These are phyloP conservation scores for Steatocranus sp. DNA, from an alignment of 2,797 vertebrate species.

Conservation along the genomic window DNA sequence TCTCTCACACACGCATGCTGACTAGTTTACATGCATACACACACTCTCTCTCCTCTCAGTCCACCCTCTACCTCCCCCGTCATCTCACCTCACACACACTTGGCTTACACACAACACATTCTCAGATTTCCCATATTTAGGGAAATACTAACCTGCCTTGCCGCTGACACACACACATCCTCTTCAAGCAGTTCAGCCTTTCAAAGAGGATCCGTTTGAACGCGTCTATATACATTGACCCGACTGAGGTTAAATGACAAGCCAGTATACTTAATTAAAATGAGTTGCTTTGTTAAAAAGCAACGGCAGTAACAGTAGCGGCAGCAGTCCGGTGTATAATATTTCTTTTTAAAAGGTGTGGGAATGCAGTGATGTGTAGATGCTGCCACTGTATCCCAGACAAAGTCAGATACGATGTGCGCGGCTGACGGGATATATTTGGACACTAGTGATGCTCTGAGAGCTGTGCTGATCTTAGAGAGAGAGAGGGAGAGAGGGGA, in stretches of 20 bases:
- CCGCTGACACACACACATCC: conserved; percentile 82
- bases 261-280: conserved; percentile 30
- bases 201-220: conserved; percentile 82
- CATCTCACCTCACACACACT: not conserved
- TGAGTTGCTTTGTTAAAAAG: not conserved
- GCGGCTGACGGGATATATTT: conserved; percentile 71
- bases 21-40: conserved; percentile 36
- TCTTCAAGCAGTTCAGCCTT: conserved; percentile 81
- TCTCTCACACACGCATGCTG: not conserved
- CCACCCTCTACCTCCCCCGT: not conserved
- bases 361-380: conserved; percentile 17
- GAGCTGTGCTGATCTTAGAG: conserved; percentile 62
- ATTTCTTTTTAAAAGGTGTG: not conserved
- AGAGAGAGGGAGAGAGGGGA: conserved; percentile 9
- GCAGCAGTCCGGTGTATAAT: not conserved
- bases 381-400: conserved; percentile 38
- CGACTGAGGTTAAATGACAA: conserved; percentile 36
- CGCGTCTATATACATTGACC: conserved; percentile 84
- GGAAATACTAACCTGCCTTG: conserved; percentile 78
- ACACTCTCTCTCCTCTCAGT: not conserved
- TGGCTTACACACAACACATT: conserved; percentile 50
- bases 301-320: not conserved
- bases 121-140: conserved; percentile 65
- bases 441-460: conserved; percentile 72
- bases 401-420: conserved; percentile 67